These are phyloP conservation scores for Champsocephalus gunnari DNA, from an alignment of 2,797 vertebrate genomes.

Conservation along the genomic window DNA sequence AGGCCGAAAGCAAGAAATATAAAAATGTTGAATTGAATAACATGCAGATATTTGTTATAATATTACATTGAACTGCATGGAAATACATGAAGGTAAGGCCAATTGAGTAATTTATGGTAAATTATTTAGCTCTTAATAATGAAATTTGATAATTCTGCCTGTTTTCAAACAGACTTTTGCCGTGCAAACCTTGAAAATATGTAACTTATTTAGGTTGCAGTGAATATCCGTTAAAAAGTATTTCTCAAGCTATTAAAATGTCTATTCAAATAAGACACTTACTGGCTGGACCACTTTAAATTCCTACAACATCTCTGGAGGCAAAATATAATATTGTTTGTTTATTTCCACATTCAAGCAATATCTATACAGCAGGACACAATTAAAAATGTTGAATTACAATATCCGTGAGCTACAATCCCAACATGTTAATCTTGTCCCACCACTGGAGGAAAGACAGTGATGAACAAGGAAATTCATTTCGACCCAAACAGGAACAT, in stretches of 20 bases:
- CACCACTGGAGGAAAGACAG: neutral
- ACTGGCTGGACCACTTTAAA: neutral
- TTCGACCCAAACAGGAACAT: neutral
- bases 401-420: slow-evolving; percentile 1
- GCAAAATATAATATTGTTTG: neutral
- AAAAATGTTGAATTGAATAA: neutral
- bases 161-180: neutral
- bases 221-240: neutral
- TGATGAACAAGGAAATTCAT: neutral
- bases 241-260: neutral
- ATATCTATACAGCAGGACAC: slow-evolving; percentile 20
- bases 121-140: neutral
- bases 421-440: neutral
- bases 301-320: neutral
- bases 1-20: neutral
- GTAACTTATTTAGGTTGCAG: neutral
- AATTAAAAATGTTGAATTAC: neutral
- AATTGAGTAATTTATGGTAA: neutral
- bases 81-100: neutral
- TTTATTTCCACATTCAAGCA: slow-evolving; percentile 44
- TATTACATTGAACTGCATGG: neutral
- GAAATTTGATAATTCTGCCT: neutral
- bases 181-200: neutral
- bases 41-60: neutral
- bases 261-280: neutral